Evolutionary conservation across 2,113 vertebrate genomes (phyloP), one percentile per base, ranked within the genome.

Genomic region (Microcebus murinus): DNA sequence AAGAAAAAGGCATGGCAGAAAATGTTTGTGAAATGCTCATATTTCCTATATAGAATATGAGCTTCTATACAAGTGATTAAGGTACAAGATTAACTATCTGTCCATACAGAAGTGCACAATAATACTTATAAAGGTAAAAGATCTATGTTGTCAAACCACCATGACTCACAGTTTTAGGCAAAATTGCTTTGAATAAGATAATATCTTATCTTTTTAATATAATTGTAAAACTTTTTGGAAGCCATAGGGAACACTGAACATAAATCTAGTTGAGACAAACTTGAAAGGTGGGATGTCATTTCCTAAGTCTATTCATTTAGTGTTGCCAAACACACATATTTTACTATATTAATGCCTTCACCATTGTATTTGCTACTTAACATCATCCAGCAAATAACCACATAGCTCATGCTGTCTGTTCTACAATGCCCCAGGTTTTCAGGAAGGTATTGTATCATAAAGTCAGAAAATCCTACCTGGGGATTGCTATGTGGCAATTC

Each of bases 391-490:
- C 29, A 57, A 87, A 79, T 91, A 87, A 93, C 18, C 27, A 31
- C 92, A 83, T 21, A 87, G 14, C 11, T 82, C 29, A 70, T 55
- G 34, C 29, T 39, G 8, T 65, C 68, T 87, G 6, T 76, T 61
- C 14, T 77, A 17, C 18, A 95, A 87, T 71, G 68, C 39, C 31
- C 3, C n/a, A 76, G n/a, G 34, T 76, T 91, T 96, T 77, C 65
- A 96, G n/a, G 25, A 87, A 83, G 21, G 50, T 55, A 93, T 68
- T 71, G 15, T 55, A 48, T 71, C 68, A 77, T 73, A 87, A 96
- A 81, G 48, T 36, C 68, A 23, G n/a, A 3, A 86, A 52, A 74
- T 87, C 8, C 59, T 81, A 74, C 73, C 85, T 65, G 50, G 34
- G 36, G 48, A 74, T 55, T 83, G 5, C 61, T 81, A 42, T 76